phyloP scores from a whole-genome alignment of 2,113 vertebrate species.

The Zootoca vivipara region DNA sequence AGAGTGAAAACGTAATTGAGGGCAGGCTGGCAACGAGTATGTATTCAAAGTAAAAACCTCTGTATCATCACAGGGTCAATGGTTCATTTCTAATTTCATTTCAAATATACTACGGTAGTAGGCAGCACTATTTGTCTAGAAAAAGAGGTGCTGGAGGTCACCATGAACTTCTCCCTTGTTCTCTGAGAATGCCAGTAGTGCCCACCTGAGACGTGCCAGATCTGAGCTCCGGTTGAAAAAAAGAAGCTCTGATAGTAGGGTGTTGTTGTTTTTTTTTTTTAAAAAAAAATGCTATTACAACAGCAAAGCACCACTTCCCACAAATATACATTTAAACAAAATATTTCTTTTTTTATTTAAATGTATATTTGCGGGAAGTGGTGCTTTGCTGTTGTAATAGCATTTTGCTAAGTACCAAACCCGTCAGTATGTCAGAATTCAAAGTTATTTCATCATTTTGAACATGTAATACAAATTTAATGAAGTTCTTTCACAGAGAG shows the following conservation, averaged over 20 bases:
- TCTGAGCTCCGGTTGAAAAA: too few species aligned
- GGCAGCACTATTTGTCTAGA: neutral
- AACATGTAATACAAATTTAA: conserved; percentile 8
- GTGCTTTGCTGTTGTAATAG: neutral
- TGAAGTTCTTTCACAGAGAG: neutral
- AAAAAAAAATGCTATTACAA: conserved; percentile 21
- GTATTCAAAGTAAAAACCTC: neutral
- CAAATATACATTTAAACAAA: conserved; percentile 6
- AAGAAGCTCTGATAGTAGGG: too few species aligned
- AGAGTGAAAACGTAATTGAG: neutral
- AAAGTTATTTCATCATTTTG: conserved; percentile 16
- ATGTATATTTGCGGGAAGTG: neutral
- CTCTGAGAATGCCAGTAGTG: too few species aligned
- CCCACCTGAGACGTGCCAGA: too few species aligned
- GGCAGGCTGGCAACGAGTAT: neutral
- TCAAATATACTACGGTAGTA: too few species aligned
- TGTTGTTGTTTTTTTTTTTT: neutral
- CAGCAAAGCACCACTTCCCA: neutral
- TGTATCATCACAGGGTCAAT: neutral
- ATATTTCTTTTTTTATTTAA: too few species aligned
- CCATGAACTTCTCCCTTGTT: too few species aligned
- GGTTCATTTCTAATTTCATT: too few species aligned
- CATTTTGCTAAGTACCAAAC: conserved; percentile 32
- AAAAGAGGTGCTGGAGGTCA: too few species aligned
- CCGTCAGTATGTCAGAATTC: conserved; percentile 6